Percentiles rank a stretch among this genome's conserved stretches.
Evolutionary conservation across 2,888 invertebrate species (phyloP).

Genomic region (Bombylius major): DNA sequence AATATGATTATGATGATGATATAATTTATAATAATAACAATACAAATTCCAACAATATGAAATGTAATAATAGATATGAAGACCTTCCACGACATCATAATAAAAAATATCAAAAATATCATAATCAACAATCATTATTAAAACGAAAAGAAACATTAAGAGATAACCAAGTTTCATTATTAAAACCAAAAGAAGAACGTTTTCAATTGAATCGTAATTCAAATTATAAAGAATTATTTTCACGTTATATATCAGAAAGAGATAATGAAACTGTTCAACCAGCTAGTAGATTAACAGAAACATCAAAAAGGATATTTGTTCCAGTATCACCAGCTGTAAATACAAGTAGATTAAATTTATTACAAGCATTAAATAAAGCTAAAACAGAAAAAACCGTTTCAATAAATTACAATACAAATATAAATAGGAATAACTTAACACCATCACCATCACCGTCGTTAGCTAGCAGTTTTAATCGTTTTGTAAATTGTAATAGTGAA

Average conservation of each 20-base stretch:
- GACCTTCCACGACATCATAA: too few relatives aligned
- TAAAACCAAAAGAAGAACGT: slow-evolving; percentile 17
- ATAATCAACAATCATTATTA: too few relatives aligned
- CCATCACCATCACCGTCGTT: background rate
- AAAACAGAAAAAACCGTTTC: slow-evolving; percentile 12
- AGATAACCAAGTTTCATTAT: slow-evolving; percentile 14
- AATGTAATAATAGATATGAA: too few relatives aligned
- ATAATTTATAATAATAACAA: background rate
- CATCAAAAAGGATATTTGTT: background rate
- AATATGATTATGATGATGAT: background rate
- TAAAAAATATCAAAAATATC: too few relatives aligned
- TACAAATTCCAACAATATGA: background rate
- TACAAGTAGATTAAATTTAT: slow-evolving; percentile 28
- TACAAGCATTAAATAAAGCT: slow-evolving; percentile 30
- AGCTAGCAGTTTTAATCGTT: too few relatives aligned
- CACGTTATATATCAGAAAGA: too few relatives aligned
- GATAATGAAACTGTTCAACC: too few relatives aligned
- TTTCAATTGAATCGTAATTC: background rate
- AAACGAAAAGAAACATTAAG: background rate
- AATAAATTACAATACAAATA: background rate
- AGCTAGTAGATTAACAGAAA: background rate
- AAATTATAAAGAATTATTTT: background rate
- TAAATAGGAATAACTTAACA: background rate
- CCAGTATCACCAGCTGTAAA: slow-evolving; percentile 22
- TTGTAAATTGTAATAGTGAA: background rate